These are phyloP conservation scores for Sylvicapra grimmia DNA, from an alignment of 2,113 vertebrate genomes.

Conservation along the genomic window DNA sequence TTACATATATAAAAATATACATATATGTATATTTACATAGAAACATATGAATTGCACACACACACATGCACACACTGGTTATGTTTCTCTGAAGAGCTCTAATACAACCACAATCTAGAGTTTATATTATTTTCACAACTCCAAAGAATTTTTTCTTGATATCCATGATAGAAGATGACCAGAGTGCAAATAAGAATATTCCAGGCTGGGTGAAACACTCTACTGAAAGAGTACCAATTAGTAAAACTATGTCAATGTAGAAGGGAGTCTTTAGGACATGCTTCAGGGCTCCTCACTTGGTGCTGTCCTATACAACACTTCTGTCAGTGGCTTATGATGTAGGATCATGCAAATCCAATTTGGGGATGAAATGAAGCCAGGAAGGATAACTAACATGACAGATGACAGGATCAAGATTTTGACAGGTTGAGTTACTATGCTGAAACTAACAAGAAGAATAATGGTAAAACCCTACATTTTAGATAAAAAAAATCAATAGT, in stretches of 20 bases:
- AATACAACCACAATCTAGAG: background rate
- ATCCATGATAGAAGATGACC: background rate
- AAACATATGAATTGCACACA: background rate
- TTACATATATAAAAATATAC: background rate
- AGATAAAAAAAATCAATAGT: conserved; percentile 21
- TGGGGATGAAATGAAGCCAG: conserved; percentile 10
- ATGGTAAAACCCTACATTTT: background rate
- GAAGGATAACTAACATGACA: conserved; percentile 15
- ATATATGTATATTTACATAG: background rate
- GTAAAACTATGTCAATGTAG: background rate
- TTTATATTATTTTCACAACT: background rate
- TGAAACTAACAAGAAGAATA: conserved; percentile 24
- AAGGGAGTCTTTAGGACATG: background rate
- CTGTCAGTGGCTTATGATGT: background rate
- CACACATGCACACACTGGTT: background rate
- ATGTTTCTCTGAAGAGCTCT: background rate
- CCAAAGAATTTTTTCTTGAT: background rate
- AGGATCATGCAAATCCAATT: conserved; percentile 24
- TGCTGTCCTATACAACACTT: background rate
- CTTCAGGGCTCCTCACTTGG: background rate
- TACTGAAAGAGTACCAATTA: background rate
- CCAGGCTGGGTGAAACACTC: background rate
- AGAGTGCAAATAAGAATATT: background rate
- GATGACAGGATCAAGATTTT: conserved; percentile 33
- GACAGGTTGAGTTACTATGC: conserved; percentile 11